These are phyloP conservation scores for Pterocles orientalis DNA, from an alignment of 2,113 vertebrate species.

Conservation along the genomic window DNA sequence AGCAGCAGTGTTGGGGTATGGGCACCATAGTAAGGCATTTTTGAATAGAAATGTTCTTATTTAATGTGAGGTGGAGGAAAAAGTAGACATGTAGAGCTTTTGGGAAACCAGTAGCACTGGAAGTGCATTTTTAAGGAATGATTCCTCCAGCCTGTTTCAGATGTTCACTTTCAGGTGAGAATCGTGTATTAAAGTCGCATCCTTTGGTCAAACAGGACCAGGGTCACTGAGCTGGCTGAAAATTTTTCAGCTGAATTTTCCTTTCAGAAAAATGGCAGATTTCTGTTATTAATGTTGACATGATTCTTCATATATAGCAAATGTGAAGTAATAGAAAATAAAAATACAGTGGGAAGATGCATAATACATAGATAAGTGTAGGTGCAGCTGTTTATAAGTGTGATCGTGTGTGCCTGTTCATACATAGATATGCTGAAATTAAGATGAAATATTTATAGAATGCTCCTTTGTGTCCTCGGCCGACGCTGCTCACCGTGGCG, in stretches of 20 bases:
- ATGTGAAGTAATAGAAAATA: background rate
- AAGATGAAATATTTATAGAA: background rate
- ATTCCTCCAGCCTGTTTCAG: background rate
- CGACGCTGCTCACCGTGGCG: accelerated
- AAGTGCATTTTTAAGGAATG: background rate
- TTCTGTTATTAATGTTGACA: background rate
- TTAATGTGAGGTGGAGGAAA: background rate
- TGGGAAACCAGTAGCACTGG: background rate
- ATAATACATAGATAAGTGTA: background rate
- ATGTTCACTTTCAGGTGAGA: background rate
- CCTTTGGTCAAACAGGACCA: background rate
- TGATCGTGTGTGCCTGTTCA: background rate
- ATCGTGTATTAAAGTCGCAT: background rate
- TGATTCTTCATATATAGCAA: background rate
- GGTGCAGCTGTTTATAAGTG: background rate
- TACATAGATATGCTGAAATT: background rate
- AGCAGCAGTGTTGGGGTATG: background rate
- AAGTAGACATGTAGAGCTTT: background rate
- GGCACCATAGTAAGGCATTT: background rate
- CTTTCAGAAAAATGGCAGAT: background rate
- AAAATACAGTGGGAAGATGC: background rate
- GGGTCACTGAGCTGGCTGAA: background rate
- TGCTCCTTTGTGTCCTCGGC: background rate
- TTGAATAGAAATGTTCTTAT: background rate
- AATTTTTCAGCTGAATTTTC: background rate